Percentiles rank a stretch among this genome's conserved stretches.
Evolutionary conservation across 1,140 invertebrate genomes (phyloP).

Genomic region (Drosophila melanogaster): DNA sequence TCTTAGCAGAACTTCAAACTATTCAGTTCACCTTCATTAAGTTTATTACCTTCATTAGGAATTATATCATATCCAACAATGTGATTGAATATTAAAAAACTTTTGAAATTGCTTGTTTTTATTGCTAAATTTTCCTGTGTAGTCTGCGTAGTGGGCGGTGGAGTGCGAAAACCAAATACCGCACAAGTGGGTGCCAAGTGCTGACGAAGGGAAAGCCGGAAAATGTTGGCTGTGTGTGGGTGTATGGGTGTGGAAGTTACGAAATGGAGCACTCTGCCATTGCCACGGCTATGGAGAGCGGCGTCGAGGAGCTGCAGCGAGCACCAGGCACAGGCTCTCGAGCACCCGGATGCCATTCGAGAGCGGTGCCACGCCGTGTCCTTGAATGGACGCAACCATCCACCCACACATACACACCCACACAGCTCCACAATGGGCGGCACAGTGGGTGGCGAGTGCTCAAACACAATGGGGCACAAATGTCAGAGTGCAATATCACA

Average conservation of each 20-base stretch:
- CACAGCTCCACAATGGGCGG: background rate
- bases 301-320: slow-evolving; percentile 27
- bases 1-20: background rate
- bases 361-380: slow-evolving; percentile 33
- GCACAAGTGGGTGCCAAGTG: slow-evolving; percentile 57
- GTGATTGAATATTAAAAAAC: background rate
- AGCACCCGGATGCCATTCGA: slow-evolving; percentile 44
- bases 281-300: slow-evolving; percentile 37
- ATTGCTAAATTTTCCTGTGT: background rate
- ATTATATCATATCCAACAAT: no score
- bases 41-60: no score
- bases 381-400: slow-evolving; percentile 39
- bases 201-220: slow-evolving; percentile 39
- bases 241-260: slow-evolving; percentile 3
- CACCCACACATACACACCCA: background rate
- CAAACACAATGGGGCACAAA: slow-evolving; percentile 23
- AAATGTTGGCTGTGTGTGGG: background rate
- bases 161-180: slow-evolving; percentile 58
- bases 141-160: slow-evolving; percentile 10
- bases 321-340: slow-evolving; percentile 14
- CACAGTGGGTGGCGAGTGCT: slow-evolving; percentile 12
- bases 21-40: background rate
- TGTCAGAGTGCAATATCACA: slow-evolving; percentile 13
- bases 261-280: slow-evolving; percentile 41
- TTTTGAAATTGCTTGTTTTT: background rate